A percentile compares a stretch with the other conserved stretches of the same genome.
Evolutionary conservation across 2,113 vertebrate species (phyloP).

Genomic region (Brachyistius frenatus): DNA sequence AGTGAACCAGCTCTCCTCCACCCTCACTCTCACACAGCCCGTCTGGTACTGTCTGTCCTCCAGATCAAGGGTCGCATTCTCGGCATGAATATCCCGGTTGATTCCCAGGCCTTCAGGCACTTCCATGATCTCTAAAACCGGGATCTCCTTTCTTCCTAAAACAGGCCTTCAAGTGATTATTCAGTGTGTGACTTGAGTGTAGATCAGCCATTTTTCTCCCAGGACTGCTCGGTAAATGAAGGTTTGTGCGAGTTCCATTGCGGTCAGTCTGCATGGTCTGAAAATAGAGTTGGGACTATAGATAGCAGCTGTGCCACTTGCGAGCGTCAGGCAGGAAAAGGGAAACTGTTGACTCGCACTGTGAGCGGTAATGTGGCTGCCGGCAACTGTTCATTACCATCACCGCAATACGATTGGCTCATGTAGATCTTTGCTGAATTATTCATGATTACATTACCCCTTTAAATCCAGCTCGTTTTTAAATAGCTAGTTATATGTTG

Average conservation of each 20-base stretch:
- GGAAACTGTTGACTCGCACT: slow-evolving; percentile 69
- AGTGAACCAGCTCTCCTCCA: slow-evolving; percentile 88
- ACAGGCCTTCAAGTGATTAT: slow-evolving; percentile 38
- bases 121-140: slow-evolving; percentile 74
- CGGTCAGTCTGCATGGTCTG: slow-evolving; percentile 67
- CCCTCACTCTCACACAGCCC: slow-evolving; percentile 83
- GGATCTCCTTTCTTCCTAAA: slow-evolving; percentile 32
- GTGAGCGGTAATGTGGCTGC: slow-evolving; percentile 38
- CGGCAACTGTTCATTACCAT: slow-evolving; percentile 61
- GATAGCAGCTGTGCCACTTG: slow-evolving; percentile 77
- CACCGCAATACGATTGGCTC: slow-evolving; percentile 39
- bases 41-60: slow-evolving; percentile 29
- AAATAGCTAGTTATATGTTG: not conserved
- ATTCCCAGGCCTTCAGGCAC: slow-evolving; percentile 47
- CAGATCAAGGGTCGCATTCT: slow-evolving; percentile 38
- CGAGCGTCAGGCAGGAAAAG: slow-evolving; percentile 63
- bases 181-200: slow-evolving; percentile 31
- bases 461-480: slow-evolving; percentile 8
- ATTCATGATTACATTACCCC: slow-evolving; percentile 43
- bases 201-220: slow-evolving; percentile 55
- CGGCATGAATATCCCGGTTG: slow-evolving; percentile 23
- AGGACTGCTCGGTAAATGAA: slow-evolving; percentile 64
- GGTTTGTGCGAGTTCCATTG: slow-evolving; percentile 66
- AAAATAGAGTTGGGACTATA: slow-evolving; percentile 84
- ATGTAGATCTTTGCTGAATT: slow-evolving; percentile 36